These are phyloP conservation scores for Trissolcus brochymenae DNA, from an alignment of 2,888 invertebrate species.

Conservation along the genomic window DNA sequence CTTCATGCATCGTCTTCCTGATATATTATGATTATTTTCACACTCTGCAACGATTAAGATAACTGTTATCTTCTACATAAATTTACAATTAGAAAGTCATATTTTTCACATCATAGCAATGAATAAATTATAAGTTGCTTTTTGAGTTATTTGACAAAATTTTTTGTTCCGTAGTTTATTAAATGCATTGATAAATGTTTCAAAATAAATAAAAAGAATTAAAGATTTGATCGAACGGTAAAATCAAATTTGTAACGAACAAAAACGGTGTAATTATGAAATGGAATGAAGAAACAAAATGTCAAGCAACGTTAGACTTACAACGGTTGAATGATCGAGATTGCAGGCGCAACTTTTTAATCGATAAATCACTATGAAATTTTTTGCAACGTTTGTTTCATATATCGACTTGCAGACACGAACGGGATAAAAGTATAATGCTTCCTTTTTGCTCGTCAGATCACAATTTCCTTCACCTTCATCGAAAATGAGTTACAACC, in stretches of 20 bases:
- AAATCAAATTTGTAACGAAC: not conserved
- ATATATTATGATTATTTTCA: constrained; percentile 38
- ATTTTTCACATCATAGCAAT: not conserved
- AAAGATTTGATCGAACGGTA: no score
- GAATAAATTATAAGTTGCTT: not conserved
- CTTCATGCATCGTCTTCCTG: constrained; percentile 40
- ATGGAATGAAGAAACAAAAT: no score
- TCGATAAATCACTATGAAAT: no score
- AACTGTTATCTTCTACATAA: constrained; percentile 34
- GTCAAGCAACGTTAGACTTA: no score
- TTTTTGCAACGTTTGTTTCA: constrained; percentile 1
- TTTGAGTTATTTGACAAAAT: no score
- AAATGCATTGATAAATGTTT: no score
- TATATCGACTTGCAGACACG: constrained; percentile 42
- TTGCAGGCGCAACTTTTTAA: no score
- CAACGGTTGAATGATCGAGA: no score
- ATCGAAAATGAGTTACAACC: constrained; percentile 70
- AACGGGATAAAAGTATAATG: constrained; percentile 37
- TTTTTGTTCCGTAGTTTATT: no score
- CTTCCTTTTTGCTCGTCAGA: constrained; percentile 63
- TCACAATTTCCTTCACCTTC: constrained; percentile 65
- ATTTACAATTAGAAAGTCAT: constrained; percentile 21
- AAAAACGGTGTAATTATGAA: no score
- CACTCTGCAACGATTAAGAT: constrained; percentile 36
- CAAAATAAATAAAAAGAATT: no score